Percentiles rank a stretch among this genome's conserved stretches.
These are phyloP conservation scores for Gorsachius goisagi DNA, from an alignment of 2,113 vertebrate genomes.

Conservation along the genomic window DNA sequence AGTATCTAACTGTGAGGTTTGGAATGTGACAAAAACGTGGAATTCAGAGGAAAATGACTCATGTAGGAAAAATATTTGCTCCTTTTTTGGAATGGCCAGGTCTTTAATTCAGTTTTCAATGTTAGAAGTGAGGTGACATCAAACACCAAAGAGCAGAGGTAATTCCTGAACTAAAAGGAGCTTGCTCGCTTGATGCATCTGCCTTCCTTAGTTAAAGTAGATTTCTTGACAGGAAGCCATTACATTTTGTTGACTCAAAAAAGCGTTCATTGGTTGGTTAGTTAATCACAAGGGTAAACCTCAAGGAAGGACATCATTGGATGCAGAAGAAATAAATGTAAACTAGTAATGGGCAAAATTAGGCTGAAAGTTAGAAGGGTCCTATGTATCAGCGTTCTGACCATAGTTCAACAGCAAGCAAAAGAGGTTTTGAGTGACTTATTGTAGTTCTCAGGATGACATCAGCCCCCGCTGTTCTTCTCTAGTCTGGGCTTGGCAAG, in stretches of 20 bases:
- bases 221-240: not conserved
- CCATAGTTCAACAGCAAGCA: not conserved
- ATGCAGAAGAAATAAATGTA: not conserved
- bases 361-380: not conserved
- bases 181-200: not conserved
- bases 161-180: not conserved
- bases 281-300: not conserved
- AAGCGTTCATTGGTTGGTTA: not conserved
- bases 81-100: not conserved
- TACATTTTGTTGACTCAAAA: not conserved
- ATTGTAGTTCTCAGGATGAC: not conserved
- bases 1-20: not conserved
- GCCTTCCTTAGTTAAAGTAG: not conserved
- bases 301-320: not conserved
- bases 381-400: not conserved
- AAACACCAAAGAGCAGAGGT: not conserved
- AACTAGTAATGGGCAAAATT: not conserved
- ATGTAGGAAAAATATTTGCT: not conserved
- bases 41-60: slow-evolving; percentile 6
- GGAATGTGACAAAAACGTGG: not conserved
- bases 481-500: not conserved
- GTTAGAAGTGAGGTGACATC: not conserved
- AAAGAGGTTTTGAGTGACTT: not conserved
- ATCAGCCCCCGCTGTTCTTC: not conserved
- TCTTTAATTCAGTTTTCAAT: not conserved